Evolutionary conservation across 1,140 invertebrate genomes (phyloP).

Genomic region (Rhagoletis pomonella): DNA sequence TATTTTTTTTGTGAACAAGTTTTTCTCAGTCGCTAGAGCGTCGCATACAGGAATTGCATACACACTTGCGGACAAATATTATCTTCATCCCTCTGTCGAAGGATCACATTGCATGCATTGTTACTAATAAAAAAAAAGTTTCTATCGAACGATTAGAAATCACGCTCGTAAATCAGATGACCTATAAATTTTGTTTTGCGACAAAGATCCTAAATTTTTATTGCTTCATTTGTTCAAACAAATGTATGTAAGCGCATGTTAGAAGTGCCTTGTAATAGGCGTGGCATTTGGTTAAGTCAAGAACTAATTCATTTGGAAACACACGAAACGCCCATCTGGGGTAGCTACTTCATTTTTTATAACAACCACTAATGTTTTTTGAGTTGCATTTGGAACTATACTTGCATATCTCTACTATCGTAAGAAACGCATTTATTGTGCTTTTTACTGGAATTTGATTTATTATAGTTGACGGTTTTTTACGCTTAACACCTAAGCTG

Average conservation of each 20-base stretch:
- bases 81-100: neutral
- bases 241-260: neutral
- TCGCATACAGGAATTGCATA: neutral
- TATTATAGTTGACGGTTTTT: conserved; percentile 8
- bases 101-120: neutral
- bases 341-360: neutral
- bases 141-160: neutral
- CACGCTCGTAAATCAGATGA: neutral
- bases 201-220: neutral
- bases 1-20: neutral
- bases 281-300: conserved; percentile 11
- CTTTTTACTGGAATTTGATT: conserved; percentile 22
- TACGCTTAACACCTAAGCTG: neutral
- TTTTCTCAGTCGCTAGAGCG: neutral
- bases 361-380: neutral
- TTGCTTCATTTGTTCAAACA: conserved; percentile 36
- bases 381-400: neutral
- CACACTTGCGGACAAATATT: neutral
- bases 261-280: neutral
- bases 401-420: neutral
- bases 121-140: neutral
- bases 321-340: conserved; percentile 18
- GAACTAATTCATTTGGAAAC: conserved; percentile 42
- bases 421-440: neutral
- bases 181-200: conserved; percentile 40